These are phyloP conservation scores for Anguilla pacifica DNA, from an alignment of 2,797 vertebrate genomes.

Conservation along the genomic window DNA sequence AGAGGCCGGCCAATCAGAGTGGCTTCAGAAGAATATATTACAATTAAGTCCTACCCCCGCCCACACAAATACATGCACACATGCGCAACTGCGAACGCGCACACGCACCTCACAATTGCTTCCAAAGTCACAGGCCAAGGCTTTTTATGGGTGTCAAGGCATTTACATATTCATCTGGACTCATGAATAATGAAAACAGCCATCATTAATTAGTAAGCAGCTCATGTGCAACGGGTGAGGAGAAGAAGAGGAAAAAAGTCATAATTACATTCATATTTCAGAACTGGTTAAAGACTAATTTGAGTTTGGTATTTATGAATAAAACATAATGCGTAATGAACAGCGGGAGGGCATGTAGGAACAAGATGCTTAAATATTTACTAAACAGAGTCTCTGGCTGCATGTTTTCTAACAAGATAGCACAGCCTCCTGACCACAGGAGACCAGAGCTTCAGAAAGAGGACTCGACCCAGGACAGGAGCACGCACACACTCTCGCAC, in stretches of 20 bases:
- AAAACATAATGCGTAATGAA: slow-evolving; percentile 73
- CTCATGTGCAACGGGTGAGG: slow-evolving; percentile 34
- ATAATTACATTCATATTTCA: slow-evolving; percentile 70
- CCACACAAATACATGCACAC: background rate
- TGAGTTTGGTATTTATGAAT: slow-evolving; percentile 77
- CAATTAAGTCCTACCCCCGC: slow-evolving; percentile 20
- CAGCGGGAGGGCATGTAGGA: slow-evolving; percentile 66
- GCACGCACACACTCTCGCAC: slow-evolving; percentile 48
- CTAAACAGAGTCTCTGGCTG: slow-evolving; percentile 56
- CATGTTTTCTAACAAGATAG: slow-evolving; percentile 53
- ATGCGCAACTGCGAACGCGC: background rate
- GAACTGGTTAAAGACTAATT: slow-evolving; percentile 66
- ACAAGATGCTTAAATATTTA: slow-evolving; percentile 74
- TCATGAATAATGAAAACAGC: slow-evolving; percentile 70
- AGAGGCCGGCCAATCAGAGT: background rate
- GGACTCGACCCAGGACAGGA: slow-evolving; percentile 53
- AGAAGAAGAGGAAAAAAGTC: slow-evolving; percentile 56
- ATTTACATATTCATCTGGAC: slow-evolving; percentile 63
- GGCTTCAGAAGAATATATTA: background rate
- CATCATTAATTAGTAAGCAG: slow-evolving; percentile 72
- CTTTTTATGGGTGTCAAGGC: slow-evolving; percentile 61
- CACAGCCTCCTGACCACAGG: background rate
- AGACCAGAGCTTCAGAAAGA: slow-evolving; percentile 20
- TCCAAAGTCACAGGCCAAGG: slow-evolving; percentile 40
- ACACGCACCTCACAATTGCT: background rate